Base-by-base conservation (phyloP, 2,888 invertebrate species). In the Cryptophagus acutangulus region DNA sequence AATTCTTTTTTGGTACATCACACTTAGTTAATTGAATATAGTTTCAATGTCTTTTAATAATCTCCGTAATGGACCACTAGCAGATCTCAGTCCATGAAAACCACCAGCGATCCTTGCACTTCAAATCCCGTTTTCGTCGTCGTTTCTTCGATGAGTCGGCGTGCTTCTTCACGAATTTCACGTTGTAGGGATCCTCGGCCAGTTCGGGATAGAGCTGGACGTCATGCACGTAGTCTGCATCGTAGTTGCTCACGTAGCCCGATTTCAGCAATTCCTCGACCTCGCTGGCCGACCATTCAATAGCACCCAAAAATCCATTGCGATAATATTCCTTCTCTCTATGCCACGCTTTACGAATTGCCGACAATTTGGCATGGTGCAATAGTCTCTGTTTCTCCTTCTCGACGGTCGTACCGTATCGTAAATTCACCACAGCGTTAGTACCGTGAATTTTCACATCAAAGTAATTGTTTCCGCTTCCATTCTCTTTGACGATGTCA, bases 161-260 rank as follows among this genome's bases (percentile, higher is more conserved):
- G 58, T 85, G 81, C 70, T 86, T 87, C 72, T 89, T 90, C 28
- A 86, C 78, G 66, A 93, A 91, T 62, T 87, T 81, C 47, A 96
- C 82, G 72, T 95, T 95, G 74, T 89, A 91, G 4, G 93, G 94
- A 74, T 95, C 95, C 71, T 95, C 95, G 38, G 94, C 90, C 37
- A 95, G 76, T 67, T 94, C 92, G 0, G 94, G 93, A 72, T 92
- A 94, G 44, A 82, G 74, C 56, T 84, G 82, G 18, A 92, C 86
- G 65, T 92, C 90, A 70, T 93, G 91, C 54, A 89, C 84, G 72
- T 92, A 94, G 63, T 91, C 88, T 43, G 88, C 90, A 60, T 91
- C 89, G 71, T 92, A 93, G 57, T 84, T 87, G 24, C 84, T 77
- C 41, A 87, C 87, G 58, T 82, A 83, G 41, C 92, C 92, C 42